These are phyloP conservation scores for Sebastes schlegelii DNA, from an alignment of 2,113 vertebrate genomes.

Conservation along the genomic window DNA sequence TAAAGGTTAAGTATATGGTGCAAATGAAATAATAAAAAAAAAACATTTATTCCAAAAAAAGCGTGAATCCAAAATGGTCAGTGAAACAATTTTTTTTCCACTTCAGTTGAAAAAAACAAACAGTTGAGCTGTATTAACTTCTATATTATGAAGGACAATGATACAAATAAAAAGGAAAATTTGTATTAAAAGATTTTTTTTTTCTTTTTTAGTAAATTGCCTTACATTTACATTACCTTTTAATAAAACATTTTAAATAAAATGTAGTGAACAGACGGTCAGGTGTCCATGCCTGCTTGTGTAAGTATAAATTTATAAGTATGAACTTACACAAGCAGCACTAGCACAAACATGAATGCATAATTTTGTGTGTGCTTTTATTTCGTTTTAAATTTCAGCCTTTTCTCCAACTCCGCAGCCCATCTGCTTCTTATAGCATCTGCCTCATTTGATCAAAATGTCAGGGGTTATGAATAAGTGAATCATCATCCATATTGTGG, in stretches of 20 bases:
- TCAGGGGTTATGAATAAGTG: constrained; percentile 39
- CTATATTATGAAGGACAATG: not conserved
- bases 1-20: not conserved
- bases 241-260: not conserved
- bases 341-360: not conserved
- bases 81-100: no score
- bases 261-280: not conserved
- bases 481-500: constrained; percentile 36
- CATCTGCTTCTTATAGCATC: constrained; percentile 9
- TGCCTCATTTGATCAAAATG: constrained; percentile 32
- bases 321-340: no score
- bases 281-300: not conserved
- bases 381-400: not conserved
- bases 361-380: not conserved
- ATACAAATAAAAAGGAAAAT: not conserved
- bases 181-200: not conserved
- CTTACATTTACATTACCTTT: not conserved
- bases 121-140: not conserved
- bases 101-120: not conserved
- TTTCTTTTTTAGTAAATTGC: not conserved
- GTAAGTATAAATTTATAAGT: not conserved
- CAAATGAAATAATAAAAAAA: not conserved
- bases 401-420: not conserved
- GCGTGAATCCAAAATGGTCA: no score
- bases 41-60: not conserved